Base-by-base conservation (phyloP, 1,140 invertebrate genomes). In the Onthophagus taurus region DNA sequence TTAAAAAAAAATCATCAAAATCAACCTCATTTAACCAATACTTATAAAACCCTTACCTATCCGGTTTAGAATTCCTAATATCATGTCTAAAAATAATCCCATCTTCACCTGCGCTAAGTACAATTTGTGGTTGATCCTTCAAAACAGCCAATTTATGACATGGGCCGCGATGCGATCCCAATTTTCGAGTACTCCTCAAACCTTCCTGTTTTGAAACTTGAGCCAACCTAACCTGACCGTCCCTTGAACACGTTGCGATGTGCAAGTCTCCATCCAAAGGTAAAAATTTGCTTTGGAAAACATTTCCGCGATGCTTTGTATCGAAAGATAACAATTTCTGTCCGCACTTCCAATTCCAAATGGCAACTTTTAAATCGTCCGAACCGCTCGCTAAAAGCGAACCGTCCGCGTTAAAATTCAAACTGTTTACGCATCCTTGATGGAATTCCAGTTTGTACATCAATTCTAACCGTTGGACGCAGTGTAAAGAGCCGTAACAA, bases 21-120 rank as follows among this genome's bases (percentile, higher is more conserved):
- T 30, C 29, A 2, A 26, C n/a, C n/a, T 26, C 7, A n/a, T 7
- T 26, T n/a, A n/a, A 26, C n/a, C 7, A n/a, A 26, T 7, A 26
- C 24, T 26, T 2, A 34, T 34, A 13, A 4, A 16, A 34, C 3
- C 41, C 59, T 61, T 67, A 83, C 81, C 72, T 81, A 21, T 70
- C 69, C 23, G 80, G 70, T 65, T 76, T 77, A 7, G 34, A 72
- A 45, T 77, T 68, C 35, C 92, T 72, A 37, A 95, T 71, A 72
- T 96, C 93, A 49, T 88, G 80, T 48, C 78, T 77, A 53, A 83
- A 75, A 2, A 93, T 80, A 30, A 80, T 66, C 1, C 78, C 85
- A 73, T 96, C 92, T 70, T 95, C 90, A 6, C 90, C 91, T 54
- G 80, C 88, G 51, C 83, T 90, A 7, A 94, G 70, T 39, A 96